A percentile compares a stretch with the other conserved stretches of the same genome.
Conservation (phyloP, 2,888 invertebrate species). For the Scaptomyza tumidula region DNA sequence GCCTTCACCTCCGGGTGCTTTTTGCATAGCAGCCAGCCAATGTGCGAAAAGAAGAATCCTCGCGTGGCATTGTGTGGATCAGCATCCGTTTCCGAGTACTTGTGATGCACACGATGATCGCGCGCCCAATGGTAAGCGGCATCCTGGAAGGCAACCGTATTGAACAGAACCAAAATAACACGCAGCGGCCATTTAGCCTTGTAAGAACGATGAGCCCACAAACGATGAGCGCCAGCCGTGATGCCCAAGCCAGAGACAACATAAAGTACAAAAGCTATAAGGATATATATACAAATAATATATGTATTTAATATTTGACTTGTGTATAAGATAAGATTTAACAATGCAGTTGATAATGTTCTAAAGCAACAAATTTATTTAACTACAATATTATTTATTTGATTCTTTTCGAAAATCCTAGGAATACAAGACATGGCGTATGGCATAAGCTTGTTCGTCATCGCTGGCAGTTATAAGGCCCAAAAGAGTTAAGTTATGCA, state of each 20-base stretch:
- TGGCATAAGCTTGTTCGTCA: conserved; percentile 2
- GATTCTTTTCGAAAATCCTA: neutral
- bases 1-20: conserved; percentile 95
- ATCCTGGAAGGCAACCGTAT: conserved; percentile 96
- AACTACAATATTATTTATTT: neutral
- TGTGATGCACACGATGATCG: conserved; percentile 95
- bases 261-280: conserved; percentile 90
- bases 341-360: conserved; percentile 5
- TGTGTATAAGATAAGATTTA: too few relatives aligned
- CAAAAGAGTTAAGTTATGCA: conserved; percentile 41
- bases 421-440: neutral
- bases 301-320: neutral
- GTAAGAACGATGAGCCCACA: conserved; percentile 98
- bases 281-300: conserved; percentile 20
- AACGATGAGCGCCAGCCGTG: conserved; percentile 97
- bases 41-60: conserved; percentile 98
- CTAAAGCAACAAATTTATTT: neutral
- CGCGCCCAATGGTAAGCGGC: conserved; percentile 92
- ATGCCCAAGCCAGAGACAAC: conserved; percentile 94
- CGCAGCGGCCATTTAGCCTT: conserved; percentile 96
- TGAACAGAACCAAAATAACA: conserved; percentile 91
- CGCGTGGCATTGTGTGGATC: conserved; percentile 96
- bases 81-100: conserved; percentile 96
- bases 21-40: conserved; percentile 96
- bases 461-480: conserved; percentile 8